Evolutionary conservation across 2,888 invertebrate genomes (phyloP).

Genomic region (Standfussiana lucernea): DNA sequence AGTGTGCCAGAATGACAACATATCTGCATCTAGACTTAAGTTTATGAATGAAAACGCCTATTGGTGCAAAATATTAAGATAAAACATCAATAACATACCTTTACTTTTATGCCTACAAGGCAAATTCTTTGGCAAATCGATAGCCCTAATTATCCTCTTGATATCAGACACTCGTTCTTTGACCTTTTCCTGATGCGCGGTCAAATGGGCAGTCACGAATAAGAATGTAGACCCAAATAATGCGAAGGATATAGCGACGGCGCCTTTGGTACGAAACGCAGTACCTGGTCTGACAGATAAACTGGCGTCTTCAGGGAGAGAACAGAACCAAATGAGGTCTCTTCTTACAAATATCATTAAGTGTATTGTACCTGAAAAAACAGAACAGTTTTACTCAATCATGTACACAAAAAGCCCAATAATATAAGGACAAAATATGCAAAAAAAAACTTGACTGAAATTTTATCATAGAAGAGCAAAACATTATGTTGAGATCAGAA

Average conservation of each 20-base stretch:
- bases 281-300: constrained; percentile 97
- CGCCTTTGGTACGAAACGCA: constrained; percentile 98
- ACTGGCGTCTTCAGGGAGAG: constrained; percentile 96
- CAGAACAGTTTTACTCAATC: constrained; percentile 4
- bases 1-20: constrained; percentile 31
- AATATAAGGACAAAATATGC: background rate
- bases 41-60: constrained; percentile 24
- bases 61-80: background rate
- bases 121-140: constrained; percentile 95
- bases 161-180: constrained; percentile 96
- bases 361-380: constrained; percentile 93
- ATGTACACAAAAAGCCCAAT: too few relatives aligned
- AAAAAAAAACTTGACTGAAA: background rate
- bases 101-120: constrained; percentile 94
- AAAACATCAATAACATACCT: constrained; percentile 84
- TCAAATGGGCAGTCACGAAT: constrained; percentile 98
- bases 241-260: constrained; percentile 97
- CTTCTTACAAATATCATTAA: constrained; percentile 96
- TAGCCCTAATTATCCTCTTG: constrained; percentile 94
- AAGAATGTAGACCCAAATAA: constrained; percentile 98
- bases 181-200: constrained; percentile 97
- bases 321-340: constrained; percentile 99
- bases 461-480: background rate
- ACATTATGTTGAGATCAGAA: background rate
- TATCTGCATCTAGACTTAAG: constrained; percentile 12